A percentile compares a stretch with the other conserved stretches of the same genome.
Conservation (phyloP, 2,113 vertebrate genomes). For the Trichechus manatus region DNA sequence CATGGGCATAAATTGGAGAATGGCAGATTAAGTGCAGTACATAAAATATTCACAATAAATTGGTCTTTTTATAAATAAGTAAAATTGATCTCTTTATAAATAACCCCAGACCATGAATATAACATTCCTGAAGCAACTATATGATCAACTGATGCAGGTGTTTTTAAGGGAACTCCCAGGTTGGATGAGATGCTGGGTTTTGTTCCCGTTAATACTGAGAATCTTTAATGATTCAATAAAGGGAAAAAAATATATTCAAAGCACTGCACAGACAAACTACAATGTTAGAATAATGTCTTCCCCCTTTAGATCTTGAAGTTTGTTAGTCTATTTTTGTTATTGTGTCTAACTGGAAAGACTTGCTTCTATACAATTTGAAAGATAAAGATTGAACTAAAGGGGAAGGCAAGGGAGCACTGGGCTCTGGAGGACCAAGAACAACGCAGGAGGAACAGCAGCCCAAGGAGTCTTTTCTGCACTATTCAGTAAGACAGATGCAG, state of each 20-base stretch:
- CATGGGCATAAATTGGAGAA: background rate
- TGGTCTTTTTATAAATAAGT: background rate
- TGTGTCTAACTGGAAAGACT: background rate
- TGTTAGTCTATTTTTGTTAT: background rate
- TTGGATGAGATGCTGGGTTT: background rate
- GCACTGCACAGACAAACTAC: background rate
- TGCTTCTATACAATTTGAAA: background rate
- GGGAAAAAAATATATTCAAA: background rate
- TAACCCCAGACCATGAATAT: background rate
- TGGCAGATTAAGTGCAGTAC: background rate
- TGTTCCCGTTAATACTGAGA: background rate
- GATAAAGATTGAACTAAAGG: background rate
- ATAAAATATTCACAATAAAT: background rate
- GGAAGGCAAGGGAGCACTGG: background rate
- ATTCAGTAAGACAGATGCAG: background rate
- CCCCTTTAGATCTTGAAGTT: background rate
- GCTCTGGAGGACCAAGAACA: background rate
- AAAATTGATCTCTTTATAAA: background rate
- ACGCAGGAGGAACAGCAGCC: rapidly evolving
- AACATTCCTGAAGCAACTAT: background rate
- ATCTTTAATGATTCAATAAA: background rate
- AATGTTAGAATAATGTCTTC: background rate
- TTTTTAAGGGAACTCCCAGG: background rate
- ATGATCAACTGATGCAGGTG: background rate
- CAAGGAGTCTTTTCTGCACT: rapidly evolving